These are phyloP conservation scores for Andrena haemorrhoa DNA, from an alignment of 2,888 invertebrate species.

Conservation along the genomic window DNA sequence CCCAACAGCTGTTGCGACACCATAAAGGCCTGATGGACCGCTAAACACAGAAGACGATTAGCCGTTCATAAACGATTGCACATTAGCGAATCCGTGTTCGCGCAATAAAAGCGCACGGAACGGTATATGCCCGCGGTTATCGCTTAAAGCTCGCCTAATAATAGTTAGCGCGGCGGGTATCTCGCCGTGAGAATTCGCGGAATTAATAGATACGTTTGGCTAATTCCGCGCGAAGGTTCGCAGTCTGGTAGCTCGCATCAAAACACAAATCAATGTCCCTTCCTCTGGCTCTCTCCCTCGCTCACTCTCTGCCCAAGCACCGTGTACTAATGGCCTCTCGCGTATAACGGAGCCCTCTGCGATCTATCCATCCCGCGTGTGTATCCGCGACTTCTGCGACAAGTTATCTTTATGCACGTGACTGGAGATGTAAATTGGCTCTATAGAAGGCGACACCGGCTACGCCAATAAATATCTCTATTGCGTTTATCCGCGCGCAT, in stretches of 20 bases:
- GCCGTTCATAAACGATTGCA: slow-evolving; percentile 3
- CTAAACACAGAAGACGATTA: slow-evolving; percentile 2
- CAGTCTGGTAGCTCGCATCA: slow-evolving; percentile 47
- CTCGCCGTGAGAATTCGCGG: slow-evolving; percentile 34
- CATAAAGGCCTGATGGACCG: too few species aligned
- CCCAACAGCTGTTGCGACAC: too few species aligned
- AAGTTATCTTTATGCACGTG: slow-evolving; percentile 57
- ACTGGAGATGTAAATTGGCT: slow-evolving; percentile 61
- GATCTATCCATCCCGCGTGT: slow-evolving; percentile 47
- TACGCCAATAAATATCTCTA: slow-evolving; percentile 64
- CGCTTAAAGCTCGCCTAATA: slow-evolving; percentile 17
- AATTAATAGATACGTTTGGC: slow-evolving; percentile 62
- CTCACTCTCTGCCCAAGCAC: background rate
- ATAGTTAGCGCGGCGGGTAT: slow-evolving; percentile 8
- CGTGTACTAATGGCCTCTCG: slow-evolving; percentile 55
- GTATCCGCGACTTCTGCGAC: slow-evolving; percentile 40
- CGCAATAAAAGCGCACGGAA: slow-evolving; percentile 5
- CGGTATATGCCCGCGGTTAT: slow-evolving; percentile 4
- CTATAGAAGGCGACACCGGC: slow-evolving; percentile 46
- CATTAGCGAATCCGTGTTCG: background rate
- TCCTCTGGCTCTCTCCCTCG: background rate
- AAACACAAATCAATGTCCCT: slow-evolving; percentile 57
- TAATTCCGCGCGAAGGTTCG: slow-evolving; percentile 51
- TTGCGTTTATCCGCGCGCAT: slow-evolving; percentile 46
- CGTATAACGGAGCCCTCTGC: slow-evolving; percentile 55